A percentile compares a stretch with the other conserved stretches of the same genome.
These are phyloP conservation scores for Channa striata DNA, from an alignment of 2,797 vertebrate genomes.

Conservation along the genomic window DNA sequence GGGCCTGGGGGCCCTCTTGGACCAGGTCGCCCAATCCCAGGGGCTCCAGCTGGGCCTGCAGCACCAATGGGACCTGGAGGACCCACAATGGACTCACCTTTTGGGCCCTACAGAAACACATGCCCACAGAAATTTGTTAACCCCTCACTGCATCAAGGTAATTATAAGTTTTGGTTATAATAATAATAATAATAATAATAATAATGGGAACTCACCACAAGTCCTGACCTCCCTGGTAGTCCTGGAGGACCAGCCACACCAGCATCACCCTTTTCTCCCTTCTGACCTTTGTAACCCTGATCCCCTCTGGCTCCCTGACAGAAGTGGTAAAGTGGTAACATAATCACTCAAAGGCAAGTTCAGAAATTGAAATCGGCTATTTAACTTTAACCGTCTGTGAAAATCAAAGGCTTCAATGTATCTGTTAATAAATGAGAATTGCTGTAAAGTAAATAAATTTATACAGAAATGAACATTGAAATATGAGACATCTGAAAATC, in stretches of 20 bases:
- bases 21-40: slow-evolving; percentile 89
- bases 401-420: too few species aligned
- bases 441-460: too few species aligned
- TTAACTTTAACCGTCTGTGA: too few species aligned
- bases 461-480: too few species aligned
- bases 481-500: too few species aligned
- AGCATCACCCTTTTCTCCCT: slow-evolving; percentile 88
- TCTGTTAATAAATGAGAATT: too few species aligned
- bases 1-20: slow-evolving; percentile 88
- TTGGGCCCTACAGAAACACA: slow-evolving; percentile 86
- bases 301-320: slow-evolving; percentile 87
- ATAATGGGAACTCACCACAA: slow-evolving; percentile 83
- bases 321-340: too few species aligned
- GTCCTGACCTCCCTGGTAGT: slow-evolving; percentile 88
- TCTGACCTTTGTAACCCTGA: slow-evolving; percentile 77
- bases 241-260: slow-evolving; percentile 86
- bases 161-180: too few species aligned
- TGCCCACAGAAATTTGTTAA: neutral
- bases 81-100: slow-evolving; percentile 90
- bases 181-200: neutral
- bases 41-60: slow-evolving; percentile 87
- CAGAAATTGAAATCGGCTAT: too few species aligned
- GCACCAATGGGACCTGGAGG: slow-evolving; percentile 89
- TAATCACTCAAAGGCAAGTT: too few species aligned
- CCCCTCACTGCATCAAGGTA: too few species aligned